Evolutionary conservation across 2,888 invertebrate species (phyloP).

Genomic region (Scaptomyza tumidula): DNA sequence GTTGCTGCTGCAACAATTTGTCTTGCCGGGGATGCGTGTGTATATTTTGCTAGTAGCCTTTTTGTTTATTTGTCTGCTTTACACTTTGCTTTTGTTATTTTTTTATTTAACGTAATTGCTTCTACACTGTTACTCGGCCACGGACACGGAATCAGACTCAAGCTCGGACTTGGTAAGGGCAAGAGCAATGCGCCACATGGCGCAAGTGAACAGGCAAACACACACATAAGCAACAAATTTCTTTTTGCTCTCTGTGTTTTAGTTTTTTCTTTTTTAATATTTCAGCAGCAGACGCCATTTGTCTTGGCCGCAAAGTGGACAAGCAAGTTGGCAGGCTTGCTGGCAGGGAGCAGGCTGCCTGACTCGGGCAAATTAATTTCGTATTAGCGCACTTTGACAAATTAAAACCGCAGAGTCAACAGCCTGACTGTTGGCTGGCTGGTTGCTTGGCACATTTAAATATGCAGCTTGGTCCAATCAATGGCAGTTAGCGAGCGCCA

Average conservation of each 20-base stretch:
- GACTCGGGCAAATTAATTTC: constrained; percentile 73
- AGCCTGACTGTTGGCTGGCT: constrained; percentile 58
- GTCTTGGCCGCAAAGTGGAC: constrained; percentile 75
- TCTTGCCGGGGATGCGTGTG: constrained; percentile 57
- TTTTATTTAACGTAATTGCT: constrained; percentile 79
- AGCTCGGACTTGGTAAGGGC: constrained; percentile 5
- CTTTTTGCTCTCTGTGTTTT: constrained; percentile 4
- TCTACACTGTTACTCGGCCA: constrained; percentile 53
- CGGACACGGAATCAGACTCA: constrained; percentile 19
- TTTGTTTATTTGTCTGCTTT: constrained; percentile 67
- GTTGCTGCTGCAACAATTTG: constrained; percentile 78
- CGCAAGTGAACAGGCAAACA: constrained; percentile 11
- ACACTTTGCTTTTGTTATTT: constrained; percentile 60
- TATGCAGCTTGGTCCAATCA: constrained; percentile 68
- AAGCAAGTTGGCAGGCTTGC: constrained; percentile 56
- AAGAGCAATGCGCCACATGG: constrained; percentile 51
- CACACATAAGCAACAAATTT: constrained; percentile 43
- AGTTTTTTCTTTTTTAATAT: constrained; percentile 68
- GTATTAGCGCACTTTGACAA: constrained; percentile 79
- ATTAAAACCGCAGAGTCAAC: constrained; percentile 79
- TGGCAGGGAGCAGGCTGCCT: constrained; percentile 22
- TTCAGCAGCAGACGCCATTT: constrained; percentile 77
- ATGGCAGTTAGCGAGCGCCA: constrained; percentile 68
- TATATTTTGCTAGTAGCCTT: constrained; percentile 46
- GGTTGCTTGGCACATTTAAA: constrained; percentile 58